Evolutionary conservation across 2,888 invertebrate species (phyloP).

Genomic region (Scaptomyza flava): DNA sequence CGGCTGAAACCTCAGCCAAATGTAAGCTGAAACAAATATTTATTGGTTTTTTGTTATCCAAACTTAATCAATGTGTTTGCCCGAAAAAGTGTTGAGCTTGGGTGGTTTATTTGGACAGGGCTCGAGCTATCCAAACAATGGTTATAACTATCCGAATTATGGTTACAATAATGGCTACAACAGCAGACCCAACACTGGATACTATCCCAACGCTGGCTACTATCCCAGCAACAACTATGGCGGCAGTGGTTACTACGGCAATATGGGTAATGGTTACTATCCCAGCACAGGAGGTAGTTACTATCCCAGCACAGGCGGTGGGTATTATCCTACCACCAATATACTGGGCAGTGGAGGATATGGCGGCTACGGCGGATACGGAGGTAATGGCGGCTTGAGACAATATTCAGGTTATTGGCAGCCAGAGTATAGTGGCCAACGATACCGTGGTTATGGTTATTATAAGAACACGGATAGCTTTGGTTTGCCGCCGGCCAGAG

Average conservation of each 20-base stretch:
- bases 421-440: conserved; percentile 85
- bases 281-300: conserved; percentile 38
- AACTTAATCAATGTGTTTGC: conserved; percentile 5
- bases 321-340: conserved; percentile 81
- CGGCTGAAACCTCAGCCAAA: conserved; percentile 81
- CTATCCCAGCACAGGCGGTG: conserved; percentile 37
- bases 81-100: conserved; percentile 83
- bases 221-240: conserved; percentile 40
- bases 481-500: conserved; percentile 69
- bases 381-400: conserved; percentile 87
- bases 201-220: conserved; percentile 43
- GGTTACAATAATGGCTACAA: conserved; percentile 44
- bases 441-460: conserved; percentile 87
- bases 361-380: conserved; percentile 86
- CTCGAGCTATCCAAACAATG: conserved; percentile 56
- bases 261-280: conserved; percentile 36
- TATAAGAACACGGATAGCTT: conserved; percentile 83
- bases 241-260: conserved; percentile 43
- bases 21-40: conserved; percentile 63
- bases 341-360: conserved; percentile 75
- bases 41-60: background rate
- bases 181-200: conserved; percentile 46
- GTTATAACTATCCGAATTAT: conserved; percentile 58
- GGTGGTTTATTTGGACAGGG: conserved; percentile 82
- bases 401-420: conserved; percentile 87